phyloP scores from a whole-genome alignment of 2,797 vertebrate genomes.

The Rhinogobio ventralis region DNA sequence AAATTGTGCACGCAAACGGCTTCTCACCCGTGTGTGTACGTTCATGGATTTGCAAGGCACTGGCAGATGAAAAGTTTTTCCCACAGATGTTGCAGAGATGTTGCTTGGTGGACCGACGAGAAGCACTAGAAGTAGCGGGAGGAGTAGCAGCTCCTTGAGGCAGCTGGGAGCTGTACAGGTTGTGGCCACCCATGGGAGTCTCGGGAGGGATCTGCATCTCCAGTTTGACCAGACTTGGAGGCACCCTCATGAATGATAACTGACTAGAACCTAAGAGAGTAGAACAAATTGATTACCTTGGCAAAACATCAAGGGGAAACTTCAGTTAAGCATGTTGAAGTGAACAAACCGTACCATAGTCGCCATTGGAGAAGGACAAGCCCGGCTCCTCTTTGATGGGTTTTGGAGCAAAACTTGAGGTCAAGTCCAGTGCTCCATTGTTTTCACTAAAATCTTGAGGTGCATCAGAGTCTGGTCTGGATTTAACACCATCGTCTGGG shows the following conservation, averaged over 20 bases:
- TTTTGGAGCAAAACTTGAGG: constrained; percentile 82
- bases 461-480: constrained; percentile 77
- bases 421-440: constrained; percentile 89
- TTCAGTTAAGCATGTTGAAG: background rate
- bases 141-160: constrained; percentile 81
- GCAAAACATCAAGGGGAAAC: background rate
- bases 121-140: constrained; percentile 73
- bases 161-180: constrained; percentile 80
- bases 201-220: constrained; percentile 88
- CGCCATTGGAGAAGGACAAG: constrained; percentile 79
- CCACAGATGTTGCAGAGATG: constrained; percentile 89
- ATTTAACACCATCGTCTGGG: constrained; percentile 70
- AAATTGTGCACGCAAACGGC: constrained; percentile 95
- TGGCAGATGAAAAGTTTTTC: constrained; percentile 98
- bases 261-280: constrained; percentile 77
- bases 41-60: constrained; percentile 96
- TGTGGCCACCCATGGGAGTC: constrained; percentile 77
- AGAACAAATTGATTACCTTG: background rate
- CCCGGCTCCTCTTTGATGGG: constrained; percentile 86
- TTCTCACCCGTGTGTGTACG: constrained; percentile 98
- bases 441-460: constrained; percentile 78
- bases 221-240: constrained; percentile 87
- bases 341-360: constrained; percentile 78
- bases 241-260: constrained; percentile 84
- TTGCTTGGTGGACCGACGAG: constrained; percentile 89